Evolutionary conservation across 2,888 invertebrate genomes (phyloP).

Genomic region (Monopis laevigella): DNA sequence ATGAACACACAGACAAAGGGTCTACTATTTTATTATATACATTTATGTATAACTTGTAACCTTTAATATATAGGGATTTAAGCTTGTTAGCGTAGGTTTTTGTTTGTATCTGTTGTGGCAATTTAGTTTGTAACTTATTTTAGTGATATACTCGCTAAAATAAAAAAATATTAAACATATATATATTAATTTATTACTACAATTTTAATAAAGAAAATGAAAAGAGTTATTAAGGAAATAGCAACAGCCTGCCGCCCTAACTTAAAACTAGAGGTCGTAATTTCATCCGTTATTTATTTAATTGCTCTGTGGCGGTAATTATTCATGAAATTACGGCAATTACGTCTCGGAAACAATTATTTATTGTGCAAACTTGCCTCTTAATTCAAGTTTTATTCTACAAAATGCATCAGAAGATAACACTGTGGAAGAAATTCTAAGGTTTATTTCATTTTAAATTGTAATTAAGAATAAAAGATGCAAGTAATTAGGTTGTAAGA

Average conservation of each 20-base stretch:
- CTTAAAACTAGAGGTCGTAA: slow-evolving; percentile 63
- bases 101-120: no score
- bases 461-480: slow-evolving; percentile 3
- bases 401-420: slow-evolving; percentile 57
- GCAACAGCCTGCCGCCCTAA: slow-evolving; percentile 52
- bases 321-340: slow-evolving; percentile 69
- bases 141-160: no score
- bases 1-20: no score
- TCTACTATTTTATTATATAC: no score
- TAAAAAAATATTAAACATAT: no score
- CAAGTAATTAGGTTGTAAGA: no score
- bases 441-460: slow-evolving; percentile 10
- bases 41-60: no score
- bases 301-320: slow-evolving; percentile 66
- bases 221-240: slow-evolving; percentile 24
- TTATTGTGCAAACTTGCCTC: slow-evolving; percentile 64
- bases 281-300: slow-evolving; percentile 65
- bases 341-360: slow-evolving; percentile 64
- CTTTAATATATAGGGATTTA: no score
- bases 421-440: slow-evolving; percentile 16
- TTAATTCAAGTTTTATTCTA: slow-evolving; percentile 64
- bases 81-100: no score
- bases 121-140: no score
- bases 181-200: no score
- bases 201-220: no score